Conservation (phyloP, 2,888 invertebrate species). For the Rhogogaster chlorosoma region DNA sequence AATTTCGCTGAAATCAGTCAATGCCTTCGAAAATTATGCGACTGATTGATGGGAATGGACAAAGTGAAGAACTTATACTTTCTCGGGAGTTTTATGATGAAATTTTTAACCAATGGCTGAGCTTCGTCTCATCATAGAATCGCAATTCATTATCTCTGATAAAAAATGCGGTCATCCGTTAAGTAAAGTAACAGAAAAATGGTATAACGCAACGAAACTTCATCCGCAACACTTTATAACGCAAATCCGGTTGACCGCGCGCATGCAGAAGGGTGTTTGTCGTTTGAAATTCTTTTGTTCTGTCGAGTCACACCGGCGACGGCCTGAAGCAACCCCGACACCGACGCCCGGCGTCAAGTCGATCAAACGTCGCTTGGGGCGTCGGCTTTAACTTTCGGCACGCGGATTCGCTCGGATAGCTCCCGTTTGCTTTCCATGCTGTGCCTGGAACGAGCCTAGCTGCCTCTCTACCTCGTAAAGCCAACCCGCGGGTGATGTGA, state of each 20-base stretch:
- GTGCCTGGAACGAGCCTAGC: constrained; percentile 25
- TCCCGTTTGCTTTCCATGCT: constrained; percentile 37
- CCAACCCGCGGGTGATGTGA: constrained; percentile 35
- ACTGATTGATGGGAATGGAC: background rate
- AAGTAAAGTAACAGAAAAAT: background rate
- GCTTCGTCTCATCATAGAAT: background rate
- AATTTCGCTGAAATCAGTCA: background rate
- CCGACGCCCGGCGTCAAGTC: constrained; percentile 44
- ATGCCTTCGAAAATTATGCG: background rate
- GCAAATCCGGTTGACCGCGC: constrained; percentile 71
- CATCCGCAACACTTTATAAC: constrained; percentile 3
- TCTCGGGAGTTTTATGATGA: background rate
- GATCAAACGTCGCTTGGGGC: constrained; percentile 48
- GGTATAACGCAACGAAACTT: background rate
- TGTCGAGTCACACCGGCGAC: constrained; percentile 42
- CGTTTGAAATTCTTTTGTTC: constrained; percentile 73
- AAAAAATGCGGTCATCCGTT: background rate
- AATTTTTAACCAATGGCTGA: background rate
- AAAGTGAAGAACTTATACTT: background rate
- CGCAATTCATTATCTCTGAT: background rate
- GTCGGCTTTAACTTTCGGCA: constrained; percentile 48
- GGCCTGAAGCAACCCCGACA: constrained; percentile 56
- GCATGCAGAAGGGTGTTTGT: constrained; percentile 69
- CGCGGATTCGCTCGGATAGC: constrained; percentile 36
- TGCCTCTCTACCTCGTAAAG: constrained; percentile 36